Evolutionary conservation across 2,888 invertebrate species (phyloP).

Genomic region (Tinea semifulvella): DNA sequence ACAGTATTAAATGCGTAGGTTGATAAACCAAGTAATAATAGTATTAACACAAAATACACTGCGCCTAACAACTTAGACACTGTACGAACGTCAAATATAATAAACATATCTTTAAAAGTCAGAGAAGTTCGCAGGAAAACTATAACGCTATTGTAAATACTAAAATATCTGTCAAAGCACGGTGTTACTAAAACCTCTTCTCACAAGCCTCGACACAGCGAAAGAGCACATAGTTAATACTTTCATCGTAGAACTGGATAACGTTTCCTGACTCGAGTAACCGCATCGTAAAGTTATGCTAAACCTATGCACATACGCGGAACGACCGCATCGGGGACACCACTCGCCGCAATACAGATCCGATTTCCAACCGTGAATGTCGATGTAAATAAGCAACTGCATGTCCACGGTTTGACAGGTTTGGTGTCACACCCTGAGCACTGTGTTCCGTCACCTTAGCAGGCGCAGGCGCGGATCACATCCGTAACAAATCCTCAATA

Average conservation of each 20-base stretch:
- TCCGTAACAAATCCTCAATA: neutral
- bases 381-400: constrained; percentile 64
- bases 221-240: constrained; percentile 64
- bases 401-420: constrained; percentile 65
- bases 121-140: neutral
- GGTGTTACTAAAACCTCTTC: constrained; percentile 66
- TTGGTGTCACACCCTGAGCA: constrained; percentile 65
- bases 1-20: too few relatives aligned
- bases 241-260: constrained; percentile 63
- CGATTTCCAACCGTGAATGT: constrained; percentile 26
- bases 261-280: constrained; percentile 32
- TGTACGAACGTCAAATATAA: neutral
- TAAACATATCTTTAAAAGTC: neutral
- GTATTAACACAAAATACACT: neutral
- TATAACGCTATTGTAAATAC: constrained; percentile 9
- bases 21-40: neutral
- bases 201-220: constrained; percentile 66
- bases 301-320: constrained; percentile 59
- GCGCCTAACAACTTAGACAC: neutral
- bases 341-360: constrained; percentile 26
- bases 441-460: constrained; percentile 62
- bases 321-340: constrained; percentile 37
- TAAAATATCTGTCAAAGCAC: constrained; percentile 52
- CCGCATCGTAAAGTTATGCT: constrained; percentile 65
- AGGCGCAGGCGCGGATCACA: constrained; percentile 48